These are phyloP conservation scores for Volucella zonaria DNA, from an alignment of 2,888 invertebrate species.

Conservation along the genomic window DNA sequence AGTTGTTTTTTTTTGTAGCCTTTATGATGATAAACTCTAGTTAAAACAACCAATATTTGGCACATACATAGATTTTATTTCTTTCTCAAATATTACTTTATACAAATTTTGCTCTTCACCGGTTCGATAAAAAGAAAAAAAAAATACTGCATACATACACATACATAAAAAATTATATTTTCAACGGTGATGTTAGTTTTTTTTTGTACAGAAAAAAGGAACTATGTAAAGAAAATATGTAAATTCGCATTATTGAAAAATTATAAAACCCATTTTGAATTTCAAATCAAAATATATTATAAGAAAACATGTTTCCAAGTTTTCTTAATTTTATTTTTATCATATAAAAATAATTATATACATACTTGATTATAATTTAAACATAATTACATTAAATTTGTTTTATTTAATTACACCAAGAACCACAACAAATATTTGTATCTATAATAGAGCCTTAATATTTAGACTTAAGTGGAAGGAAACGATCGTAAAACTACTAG, in stretches of 20 bases:
- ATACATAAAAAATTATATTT: neutral
- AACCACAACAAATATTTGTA: slow-evolving; percentile 8
- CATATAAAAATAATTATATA: slow-evolving; percentile 34
- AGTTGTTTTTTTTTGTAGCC: too few species aligned
- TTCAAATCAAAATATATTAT: slow-evolving; percentile 17
- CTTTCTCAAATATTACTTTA: too few species aligned
- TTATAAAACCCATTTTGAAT: slow-evolving; percentile 29
- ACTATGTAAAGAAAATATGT: neutral
- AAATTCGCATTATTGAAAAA: slow-evolving; percentile 27
- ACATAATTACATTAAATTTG: slow-evolving; percentile 12
- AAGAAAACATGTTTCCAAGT: slow-evolving; percentile 18
- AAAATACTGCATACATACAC: too few species aligned
- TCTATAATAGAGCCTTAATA: slow-evolving; percentile 56
- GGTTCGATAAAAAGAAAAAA: too few species aligned
- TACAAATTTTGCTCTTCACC: too few species aligned
- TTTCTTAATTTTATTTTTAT: slow-evolving; percentile 37
- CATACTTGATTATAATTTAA: slow-evolving; percentile 7
- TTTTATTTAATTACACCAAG: slow-evolving; percentile 17
- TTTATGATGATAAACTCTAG: too few species aligned
- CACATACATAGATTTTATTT: too few species aligned
- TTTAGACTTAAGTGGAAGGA: slow-evolving; percentile 37
- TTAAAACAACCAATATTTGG: too few species aligned
- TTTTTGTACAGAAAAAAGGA: slow-evolving; percentile 1
- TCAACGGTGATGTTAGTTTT: neutral
- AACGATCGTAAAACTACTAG: slow-evolving; percentile 37